These are phyloP conservation scores for Zaprionus vittiger DNA, from an alignment of 1,140 invertebrate genomes.

Conservation along the genomic window DNA sequence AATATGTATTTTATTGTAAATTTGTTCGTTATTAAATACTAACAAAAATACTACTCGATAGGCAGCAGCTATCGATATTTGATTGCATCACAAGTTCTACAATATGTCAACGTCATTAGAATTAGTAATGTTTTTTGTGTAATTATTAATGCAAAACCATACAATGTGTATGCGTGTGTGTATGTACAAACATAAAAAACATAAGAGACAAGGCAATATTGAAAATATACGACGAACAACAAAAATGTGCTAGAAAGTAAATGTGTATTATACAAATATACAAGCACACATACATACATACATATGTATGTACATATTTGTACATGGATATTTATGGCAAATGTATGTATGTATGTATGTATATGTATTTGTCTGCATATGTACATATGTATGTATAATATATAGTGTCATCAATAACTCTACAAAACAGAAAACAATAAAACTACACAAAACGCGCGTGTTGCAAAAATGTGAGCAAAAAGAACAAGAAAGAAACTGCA, in stretches of 20 bases:
- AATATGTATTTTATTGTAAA: too few species aligned
- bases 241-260: neutral
- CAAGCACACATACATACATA: neutral
- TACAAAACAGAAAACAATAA: neutral
- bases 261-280: neutral
- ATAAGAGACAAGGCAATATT: neutral
- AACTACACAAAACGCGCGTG: constrained; percentile 10
- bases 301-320: neutral
- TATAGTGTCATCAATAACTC: neutral
- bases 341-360: neutral
- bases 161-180: neutral
- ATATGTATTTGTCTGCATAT: neutral
- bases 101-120: neutral
- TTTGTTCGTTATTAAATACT: too few species aligned
- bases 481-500: neutral
- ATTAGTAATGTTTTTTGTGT: neutral
- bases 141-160: neutral
- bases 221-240: neutral
- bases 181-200: too few species aligned
- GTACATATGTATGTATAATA: neutral
- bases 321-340: neutral
- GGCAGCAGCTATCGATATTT: neutral
- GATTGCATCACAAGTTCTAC: neutral
- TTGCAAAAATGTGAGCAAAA: constrained; percentile 6
- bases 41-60: neutral